Evolutionary conservation across 1,140 invertebrate genomes (phyloP).

Genomic region (Brachionus angularis): DNA sequence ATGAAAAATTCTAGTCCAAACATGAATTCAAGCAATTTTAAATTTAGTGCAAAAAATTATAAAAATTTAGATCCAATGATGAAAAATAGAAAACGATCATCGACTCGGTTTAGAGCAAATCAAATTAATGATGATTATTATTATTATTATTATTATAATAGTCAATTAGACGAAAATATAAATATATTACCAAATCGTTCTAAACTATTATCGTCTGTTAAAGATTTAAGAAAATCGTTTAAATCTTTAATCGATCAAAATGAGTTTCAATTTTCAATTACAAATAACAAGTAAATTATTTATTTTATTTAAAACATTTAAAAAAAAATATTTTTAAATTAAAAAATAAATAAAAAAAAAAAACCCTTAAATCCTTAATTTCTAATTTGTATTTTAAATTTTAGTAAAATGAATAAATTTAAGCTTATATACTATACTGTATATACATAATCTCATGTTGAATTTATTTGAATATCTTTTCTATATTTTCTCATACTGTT

Average conservation of each 20-base stretch:
- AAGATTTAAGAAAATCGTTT: conserved; percentile 20
- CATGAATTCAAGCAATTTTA: not conserved
- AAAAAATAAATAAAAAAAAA: too few species aligned
- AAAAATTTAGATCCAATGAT: conserved; percentile 14
- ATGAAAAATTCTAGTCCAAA: not conserved
- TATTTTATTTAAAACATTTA: too few species aligned
- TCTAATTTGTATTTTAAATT: too few species aligned
- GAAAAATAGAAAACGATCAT: not conserved
- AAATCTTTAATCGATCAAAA: conserved; percentile 8
- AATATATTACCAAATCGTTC: conserved; percentile 15
- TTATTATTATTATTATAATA: too few species aligned
- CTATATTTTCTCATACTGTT: too few species aligned
- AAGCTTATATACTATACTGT: too few species aligned
- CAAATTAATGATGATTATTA: too few species aligned
- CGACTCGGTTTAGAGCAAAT: too few species aligned
- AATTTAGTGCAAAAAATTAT: conserved; percentile 18
- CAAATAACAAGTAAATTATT: not conserved
- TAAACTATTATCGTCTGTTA: conserved; percentile 2
- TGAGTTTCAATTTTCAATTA: not conserved
- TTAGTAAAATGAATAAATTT: too few species aligned
- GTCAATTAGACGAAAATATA: not conserved
- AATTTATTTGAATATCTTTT: too few species aligned
- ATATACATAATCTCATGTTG: too few species aligned
- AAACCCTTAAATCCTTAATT: too few species aligned
- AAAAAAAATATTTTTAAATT: not conserved